phyloP scores from a whole-genome alignment of 2,888 invertebrate genomes.

The Calliphora vomitoria region DNA sequence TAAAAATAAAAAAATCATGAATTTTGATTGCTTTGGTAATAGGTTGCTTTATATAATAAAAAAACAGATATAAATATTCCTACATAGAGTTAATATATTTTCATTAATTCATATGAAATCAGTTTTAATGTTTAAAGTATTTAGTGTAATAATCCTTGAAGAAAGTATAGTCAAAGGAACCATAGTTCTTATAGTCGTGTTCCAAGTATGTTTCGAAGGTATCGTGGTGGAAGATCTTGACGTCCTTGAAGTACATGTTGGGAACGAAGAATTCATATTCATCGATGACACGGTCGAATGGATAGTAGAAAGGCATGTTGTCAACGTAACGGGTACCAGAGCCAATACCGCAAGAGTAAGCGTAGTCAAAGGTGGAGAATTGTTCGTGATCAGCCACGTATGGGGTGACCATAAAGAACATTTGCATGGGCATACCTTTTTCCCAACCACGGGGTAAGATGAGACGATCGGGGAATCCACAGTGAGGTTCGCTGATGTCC shows the following conservation, averaged over 20 bases:
- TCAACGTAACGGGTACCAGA: constrained; percentile 86
- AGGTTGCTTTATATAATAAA: too few relatives aligned
- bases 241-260: constrained; percentile 89
- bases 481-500: constrained; percentile 85
- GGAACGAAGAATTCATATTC: constrained; percentile 87
- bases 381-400: constrained; percentile 79
- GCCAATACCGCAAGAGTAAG: constrained; percentile 85
- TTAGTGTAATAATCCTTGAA: constrained; percentile 73
- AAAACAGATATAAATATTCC: too few relatives aligned
- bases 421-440: constrained; percentile 87
- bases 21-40: too few relatives aligned
- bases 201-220: constrained; percentile 74
- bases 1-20: too few relatives aligned
- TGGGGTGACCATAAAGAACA: constrained; percentile 87
- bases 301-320: constrained; percentile 88
- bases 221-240: constrained; percentile 79
- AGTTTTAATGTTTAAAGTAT: constrained; percentile 6
- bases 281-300: constrained; percentile 88
- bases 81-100: too few relatives aligned
- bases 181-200: constrained; percentile 76
- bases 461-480: constrained; percentile 87
- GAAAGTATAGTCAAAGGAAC: constrained; percentile 75
- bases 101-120: too few relatives aligned
- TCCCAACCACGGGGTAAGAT: constrained; percentile 87
- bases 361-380: constrained; percentile 84